Evolutionary conservation across 2,797 vertebrate genomes (phyloP), one percentile per base, ranked within the genome.

Genomic region (Poecilia velifera): DNA sequence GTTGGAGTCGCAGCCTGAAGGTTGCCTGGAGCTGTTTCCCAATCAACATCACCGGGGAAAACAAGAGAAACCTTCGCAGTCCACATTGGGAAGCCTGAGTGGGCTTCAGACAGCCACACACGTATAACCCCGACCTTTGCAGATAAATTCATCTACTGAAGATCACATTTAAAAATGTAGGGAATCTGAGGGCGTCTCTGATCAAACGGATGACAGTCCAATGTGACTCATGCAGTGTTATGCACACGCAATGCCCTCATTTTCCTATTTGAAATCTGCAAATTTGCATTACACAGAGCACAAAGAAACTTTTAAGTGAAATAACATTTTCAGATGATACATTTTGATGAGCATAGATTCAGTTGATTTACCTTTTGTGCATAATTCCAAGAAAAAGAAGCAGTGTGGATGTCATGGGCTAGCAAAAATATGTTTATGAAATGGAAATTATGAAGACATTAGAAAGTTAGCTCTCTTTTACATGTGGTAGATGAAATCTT

Each of bases 21-120:
- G 91, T 83, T 79, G 93, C 94, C 92, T 88, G 85, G 76, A 94
- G 94, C 94, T 89, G 92, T 94, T 95, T 94, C 92, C 92, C 90
- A 93, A 95, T 95, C 94, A 92, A 78, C 86, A 34, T 89, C 93
- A 90, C 91, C 90, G 82, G 91, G 91, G 88, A 94, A 89, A 93
- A 92, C 88, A 91, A 92, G 79, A 91, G 89, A 93, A 90, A 93
- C 91, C 88, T 93, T 94, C 77, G 28, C 74, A 83, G 81, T 89
- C 92, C 86, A 82, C 88, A 87, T 72, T 80, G 87, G 80, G 83
- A 88, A 79, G 81, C 82, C 78, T 87, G 91, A 92, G 91, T 91
- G 90, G 88, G 91, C 86, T 93, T 92, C 88, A 91, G 82, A 89
- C 36, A 46, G 73, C 77, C 55, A 80, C 68, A 82, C 74, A 78